phyloP scores from a whole-genome alignment of 2,113 vertebrate species.

The Tursiops truncatus region DNA sequence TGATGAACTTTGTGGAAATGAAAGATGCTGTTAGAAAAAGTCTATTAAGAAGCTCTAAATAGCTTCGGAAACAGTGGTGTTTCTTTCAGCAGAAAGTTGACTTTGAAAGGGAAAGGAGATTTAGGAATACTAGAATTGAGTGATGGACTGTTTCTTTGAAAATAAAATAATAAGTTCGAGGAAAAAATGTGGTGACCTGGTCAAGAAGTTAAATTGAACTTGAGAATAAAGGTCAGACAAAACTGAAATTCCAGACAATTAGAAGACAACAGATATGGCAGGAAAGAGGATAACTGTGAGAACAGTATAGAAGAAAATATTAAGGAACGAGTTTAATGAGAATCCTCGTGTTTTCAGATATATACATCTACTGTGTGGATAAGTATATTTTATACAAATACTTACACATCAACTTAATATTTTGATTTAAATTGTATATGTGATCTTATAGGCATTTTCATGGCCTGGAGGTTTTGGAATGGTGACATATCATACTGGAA shows the following conservation, averaged over 20 bases:
- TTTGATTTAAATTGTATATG: not conserved
- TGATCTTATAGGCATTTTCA: not conserved
- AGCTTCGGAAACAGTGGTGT: not conserved
- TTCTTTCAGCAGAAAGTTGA: slow-evolving; percentile 45
- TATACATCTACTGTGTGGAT: not conserved
- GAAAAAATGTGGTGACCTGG: not conserved
- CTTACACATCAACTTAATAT: not conserved
- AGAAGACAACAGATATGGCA: not conserved
- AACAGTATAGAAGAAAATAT: not conserved
- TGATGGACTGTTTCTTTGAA: slow-evolving; percentile 43
- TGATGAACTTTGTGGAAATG: not conserved
- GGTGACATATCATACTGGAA: not conserved
- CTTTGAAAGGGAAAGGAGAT: slow-evolving; percentile 40
- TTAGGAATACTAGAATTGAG: slow-evolving; percentile 7
- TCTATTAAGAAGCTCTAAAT: not conserved
- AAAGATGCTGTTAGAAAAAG: not conserved
- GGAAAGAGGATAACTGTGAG: not conserved
- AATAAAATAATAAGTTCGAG: not conserved
- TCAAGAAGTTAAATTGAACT: slow-evolving; percentile 53
- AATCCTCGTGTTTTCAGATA: not conserved
- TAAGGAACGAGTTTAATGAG: not conserved
- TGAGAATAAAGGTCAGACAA: slow-evolving; percentile 51
- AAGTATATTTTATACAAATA: not conserved
- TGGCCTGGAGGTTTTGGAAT: not conserved
- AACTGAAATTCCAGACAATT: not conserved